Evolutionary conservation across 2,888 invertebrate genomes (phyloP), one percentile per base, ranked within the genome.

Genomic region (Leptarthrus brevirostris): DNA sequence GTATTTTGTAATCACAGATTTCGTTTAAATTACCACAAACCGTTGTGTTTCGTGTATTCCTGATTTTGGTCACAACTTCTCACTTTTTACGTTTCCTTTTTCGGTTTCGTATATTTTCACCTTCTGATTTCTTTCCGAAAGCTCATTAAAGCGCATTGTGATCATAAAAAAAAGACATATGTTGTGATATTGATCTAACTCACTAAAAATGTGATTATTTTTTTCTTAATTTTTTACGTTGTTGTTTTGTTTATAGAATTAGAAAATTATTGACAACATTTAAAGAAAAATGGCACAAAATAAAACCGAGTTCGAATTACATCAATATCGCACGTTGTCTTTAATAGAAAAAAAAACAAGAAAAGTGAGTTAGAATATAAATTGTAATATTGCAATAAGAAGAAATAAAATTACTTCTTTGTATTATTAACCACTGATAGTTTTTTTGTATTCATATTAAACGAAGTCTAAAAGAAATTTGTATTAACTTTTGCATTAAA

Each of bases 141-240:
- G 79, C 79, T 80, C 79, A 79, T 80, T 79, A 78, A 80, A 80
- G 79, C 79, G 75, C 73, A 79, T 78, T 80, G 79, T 80, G 79
- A 80, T 80, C 77, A 76, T 74, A 44, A 10, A 22, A 40, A 73
- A 53, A 40, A 71, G 40, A 71, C 54, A 54, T 71, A 14, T 24
- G 71, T 71, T 71, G 71, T 54, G 69, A 69, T 69, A 69, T 69
- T 69, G 69, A 69, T 69, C 30, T 52, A 69, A 69, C 49, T 52
- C 49, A 69, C 49, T 52, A 30, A 22, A 56, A 47, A 26, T 66
- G 49, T 49, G 49, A 66, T 66, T 61, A 61, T 14, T 3, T 61
- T 61, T 61, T 61, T 36, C 61, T 30, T 61, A 30, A n/a, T 47
- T 47, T 8, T 47, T 47, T 47, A 47, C 12, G 12, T 61, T 34